These are phyloP conservation scores for Drosophila pseudoananassae DNA, from an alignment of 1,140 invertebrate species.

Conservation along the genomic window DNA sequence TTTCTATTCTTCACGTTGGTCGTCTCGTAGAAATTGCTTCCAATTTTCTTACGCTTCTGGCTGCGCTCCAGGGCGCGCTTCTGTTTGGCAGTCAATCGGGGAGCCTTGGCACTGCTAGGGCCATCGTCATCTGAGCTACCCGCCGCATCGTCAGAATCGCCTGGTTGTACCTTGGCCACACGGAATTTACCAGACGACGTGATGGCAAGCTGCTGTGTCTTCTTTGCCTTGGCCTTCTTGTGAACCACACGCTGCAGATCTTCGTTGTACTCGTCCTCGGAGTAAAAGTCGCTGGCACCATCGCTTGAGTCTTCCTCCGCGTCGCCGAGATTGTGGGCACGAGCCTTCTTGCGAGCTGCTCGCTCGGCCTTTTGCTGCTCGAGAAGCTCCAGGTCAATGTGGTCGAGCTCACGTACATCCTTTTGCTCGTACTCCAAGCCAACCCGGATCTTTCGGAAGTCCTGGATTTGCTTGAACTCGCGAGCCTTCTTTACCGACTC, in stretches of 20 bases:
- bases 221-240: conserved; percentile 84
- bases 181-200: conserved; percentile 87
- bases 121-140: conserved; percentile 84
- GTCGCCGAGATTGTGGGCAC: conserved; percentile 64
- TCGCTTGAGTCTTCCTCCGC: conserved; percentile 84
- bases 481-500: conserved; percentile 79
- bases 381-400: conserved; percentile 85
- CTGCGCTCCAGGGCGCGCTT: conserved; percentile 90
- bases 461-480: conserved; percentile 86
- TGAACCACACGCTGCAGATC: conserved; percentile 82
- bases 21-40: conserved; percentile 96
- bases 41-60: conserved; percentile 93
- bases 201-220: conserved; percentile 83
- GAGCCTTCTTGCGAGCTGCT: conserved; percentile 72
- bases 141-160: conserved; percentile 55
- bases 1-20: conserved; percentile 94
- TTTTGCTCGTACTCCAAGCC: conserved; percentile 89
- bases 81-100: conserved; percentile 90
- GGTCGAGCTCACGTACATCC: conserved; percentile 87
- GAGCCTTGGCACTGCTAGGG: conserved; percentile 57
- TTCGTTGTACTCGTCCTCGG: conserved; percentile 86
- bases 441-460: conserved; percentile 92
- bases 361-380: conserved; percentile 85
- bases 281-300: conserved; percentile 87
- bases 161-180: conserved; percentile 68